Conservation (phyloP, 2,797 vertebrate species). For the Caiman crocodilus region DNA sequence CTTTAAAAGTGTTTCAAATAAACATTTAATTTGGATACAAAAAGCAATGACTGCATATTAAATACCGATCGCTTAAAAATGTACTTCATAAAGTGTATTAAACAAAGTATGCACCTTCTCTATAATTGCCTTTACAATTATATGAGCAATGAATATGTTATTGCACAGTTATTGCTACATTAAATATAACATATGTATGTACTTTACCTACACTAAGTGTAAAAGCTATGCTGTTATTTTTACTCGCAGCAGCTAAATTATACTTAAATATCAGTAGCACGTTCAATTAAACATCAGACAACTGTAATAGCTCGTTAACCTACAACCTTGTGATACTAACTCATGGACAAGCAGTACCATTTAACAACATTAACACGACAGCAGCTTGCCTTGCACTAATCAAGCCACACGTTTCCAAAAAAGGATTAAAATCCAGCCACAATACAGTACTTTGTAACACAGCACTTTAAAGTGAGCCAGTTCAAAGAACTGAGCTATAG, state of each 20-base stretch:
- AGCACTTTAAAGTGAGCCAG: background rate
- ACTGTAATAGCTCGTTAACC: slow-evolving; percentile 27
- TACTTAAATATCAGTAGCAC: background rate
- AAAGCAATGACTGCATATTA: background rate
- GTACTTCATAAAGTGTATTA: background rate
- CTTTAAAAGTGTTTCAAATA: background rate
- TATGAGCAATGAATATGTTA: background rate
- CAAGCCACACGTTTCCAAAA: background rate
- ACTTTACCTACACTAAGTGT: background rate
- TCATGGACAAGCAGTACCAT: slow-evolving; percentile 2
- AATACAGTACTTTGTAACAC: background rate
- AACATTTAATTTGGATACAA: background rate
- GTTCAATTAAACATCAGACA: slow-evolving; percentile 32
- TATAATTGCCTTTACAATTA: background rate
- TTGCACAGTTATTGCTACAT: background rate
- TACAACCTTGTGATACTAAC: slow-evolving; percentile 11
- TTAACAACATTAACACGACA: slow-evolving; percentile 18
- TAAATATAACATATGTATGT: background rate
- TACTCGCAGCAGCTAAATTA: background rate
- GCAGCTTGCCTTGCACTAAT: background rate
- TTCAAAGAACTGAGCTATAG: background rate
- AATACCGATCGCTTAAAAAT: slow-evolving; percentile 33
- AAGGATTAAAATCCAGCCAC: background rate
- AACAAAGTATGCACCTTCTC: background rate
- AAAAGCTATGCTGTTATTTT: slow-evolving; percentile 1